Conservation (phyloP, 2,797 vertebrate genomes). For the Sebastes itinus region DNA sequence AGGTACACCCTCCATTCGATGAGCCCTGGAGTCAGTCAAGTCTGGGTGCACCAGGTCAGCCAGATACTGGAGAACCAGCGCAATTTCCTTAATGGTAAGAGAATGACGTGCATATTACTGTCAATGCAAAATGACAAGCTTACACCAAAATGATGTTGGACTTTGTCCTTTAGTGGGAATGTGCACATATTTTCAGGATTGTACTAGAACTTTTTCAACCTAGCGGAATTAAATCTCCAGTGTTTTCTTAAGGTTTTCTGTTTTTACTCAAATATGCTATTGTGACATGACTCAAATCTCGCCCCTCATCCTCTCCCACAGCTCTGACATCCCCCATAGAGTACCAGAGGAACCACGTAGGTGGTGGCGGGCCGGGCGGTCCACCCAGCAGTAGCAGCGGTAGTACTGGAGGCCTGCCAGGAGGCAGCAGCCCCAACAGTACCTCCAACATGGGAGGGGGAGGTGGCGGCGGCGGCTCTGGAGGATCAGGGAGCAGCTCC, state of each 20-base stretch:
- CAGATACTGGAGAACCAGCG: conserved; percentile 99
- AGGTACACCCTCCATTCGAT: conserved; percentile 91
- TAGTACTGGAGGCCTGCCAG: conserved; percentile 77
- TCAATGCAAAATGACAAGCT: background rate
- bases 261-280: background rate
- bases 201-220: background rate
- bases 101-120: background rate
- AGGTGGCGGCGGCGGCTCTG: conserved; percentile 81
- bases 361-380: conserved; percentile 73
- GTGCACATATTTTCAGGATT: background rate
- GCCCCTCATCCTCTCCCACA: conserved; percentile 39
- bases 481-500: conserved; percentile 80
- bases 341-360: conserved; percentile 97
- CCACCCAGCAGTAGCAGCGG: conserved; percentile 78
- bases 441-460: conserved; percentile 74
- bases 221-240: background rate
- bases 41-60: conserved; percentile 97
- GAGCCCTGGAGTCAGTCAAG: conserved; percentile 89
- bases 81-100: conserved; percentile 97
- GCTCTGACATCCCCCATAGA: conserved; percentile 98
- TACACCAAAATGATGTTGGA: background rate
- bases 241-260: background rate
- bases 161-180: background rate
- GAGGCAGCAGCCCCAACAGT: conserved; percentile 78
- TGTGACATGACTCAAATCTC: background rate